These are phyloP conservation scores for Alligator sinensis DNA, from an alignment of 2,113 vertebrate species.

Conservation along the genomic window DNA sequence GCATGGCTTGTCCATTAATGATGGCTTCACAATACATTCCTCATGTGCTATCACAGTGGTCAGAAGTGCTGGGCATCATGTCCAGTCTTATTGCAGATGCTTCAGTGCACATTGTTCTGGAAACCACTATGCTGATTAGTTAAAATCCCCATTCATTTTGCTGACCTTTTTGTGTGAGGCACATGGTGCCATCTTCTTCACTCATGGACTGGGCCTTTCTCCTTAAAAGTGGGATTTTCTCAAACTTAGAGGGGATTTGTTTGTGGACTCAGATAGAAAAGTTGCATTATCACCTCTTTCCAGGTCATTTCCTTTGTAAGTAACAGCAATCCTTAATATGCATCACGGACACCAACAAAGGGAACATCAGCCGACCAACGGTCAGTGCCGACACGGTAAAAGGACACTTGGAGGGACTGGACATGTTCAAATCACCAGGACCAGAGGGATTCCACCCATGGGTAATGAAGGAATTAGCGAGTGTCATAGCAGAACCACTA, in stretches of 20 bases:
- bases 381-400: no score
- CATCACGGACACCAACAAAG: no score
- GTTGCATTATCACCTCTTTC: background rate
- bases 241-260: background rate
- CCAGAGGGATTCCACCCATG: no score
- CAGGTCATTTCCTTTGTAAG: no score
- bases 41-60: background rate
- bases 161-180: accelerated
- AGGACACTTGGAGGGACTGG: no score
- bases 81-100: background rate
- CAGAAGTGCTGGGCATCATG: background rate
- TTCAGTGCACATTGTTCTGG: background rate
- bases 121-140: background rate
- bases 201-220: background rate
- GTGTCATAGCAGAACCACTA: no score
- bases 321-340: no score
- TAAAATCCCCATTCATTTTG: background rate
- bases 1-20: background rate
- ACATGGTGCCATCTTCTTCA: background rate
- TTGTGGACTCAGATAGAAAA: background rate
- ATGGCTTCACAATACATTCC: background rate
- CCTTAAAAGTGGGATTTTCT: background rate
- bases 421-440: no score
- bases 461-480: no score
- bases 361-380: no score